These are phyloP conservation scores for Anticlea derivata DNA, from an alignment of 2,888 invertebrate species.

Conservation along the genomic window DNA sequence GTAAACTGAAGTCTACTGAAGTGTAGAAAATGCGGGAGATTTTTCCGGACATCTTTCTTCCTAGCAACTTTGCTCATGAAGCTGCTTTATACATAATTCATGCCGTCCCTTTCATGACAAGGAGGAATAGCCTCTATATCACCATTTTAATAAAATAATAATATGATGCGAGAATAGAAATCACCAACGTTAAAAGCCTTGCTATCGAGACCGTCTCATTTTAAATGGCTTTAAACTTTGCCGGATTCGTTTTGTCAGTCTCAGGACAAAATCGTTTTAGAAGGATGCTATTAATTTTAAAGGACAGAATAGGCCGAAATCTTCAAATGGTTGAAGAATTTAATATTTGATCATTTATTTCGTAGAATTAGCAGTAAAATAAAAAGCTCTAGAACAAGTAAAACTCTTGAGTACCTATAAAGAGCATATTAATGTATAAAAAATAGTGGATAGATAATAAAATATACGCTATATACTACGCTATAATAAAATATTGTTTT, in stretches of 20 bases:
- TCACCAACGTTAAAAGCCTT: conserved; percentile 1
- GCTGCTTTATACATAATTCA: conserved; percentile 27
- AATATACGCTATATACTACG: no score
- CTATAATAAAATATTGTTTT: no score
- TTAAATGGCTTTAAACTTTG: conserved; percentile 12
- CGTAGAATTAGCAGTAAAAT: neutral
- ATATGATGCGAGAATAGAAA: neutral
- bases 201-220: conserved; percentile 7
- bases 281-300: conserved; percentile 10
- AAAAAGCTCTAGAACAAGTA: no score
- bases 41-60: conserved; percentile 16
- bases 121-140: conserved; percentile 1
- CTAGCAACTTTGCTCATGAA: conserved; percentile 18
- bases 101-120: conserved; percentile 4
- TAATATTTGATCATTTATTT: neutral
- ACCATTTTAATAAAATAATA: conserved; percentile 10
- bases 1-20: neutral
- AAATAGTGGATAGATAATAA: no score
- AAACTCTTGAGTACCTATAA: no score
- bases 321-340: neutral
- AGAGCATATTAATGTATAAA: no score
- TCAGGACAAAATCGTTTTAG: conserved; percentile 14
- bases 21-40: conserved; percentile 7
- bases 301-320: conserved; percentile 6
- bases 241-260: conserved; percentile 19